Evolutionary conservation across 2,113 vertebrate genomes (phyloP), one percentile per base, ranked within the genome.

Genomic region (Ornithorhynchus anatinus): DNA sequence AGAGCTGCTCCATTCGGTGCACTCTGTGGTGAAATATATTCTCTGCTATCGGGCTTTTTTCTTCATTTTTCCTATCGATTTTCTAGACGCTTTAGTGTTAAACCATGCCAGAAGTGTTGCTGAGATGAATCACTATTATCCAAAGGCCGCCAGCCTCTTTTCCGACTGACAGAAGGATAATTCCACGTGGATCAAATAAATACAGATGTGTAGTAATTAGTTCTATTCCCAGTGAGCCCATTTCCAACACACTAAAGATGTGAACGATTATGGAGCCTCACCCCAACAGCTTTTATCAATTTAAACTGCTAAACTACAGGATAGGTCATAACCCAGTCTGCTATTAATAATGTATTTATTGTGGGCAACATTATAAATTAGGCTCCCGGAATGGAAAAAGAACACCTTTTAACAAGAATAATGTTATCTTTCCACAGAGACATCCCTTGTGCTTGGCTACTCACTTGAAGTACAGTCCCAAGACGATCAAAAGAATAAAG

Each of bases 161-260:
- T 94, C 94, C 94, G 92, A 93, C 93, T 96, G 95, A 98, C 96
- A 99, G 98, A 98, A 97, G 97, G 96, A 96, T 95, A 97, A 98
- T 98, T 98, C 96, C 95, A 82, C 86, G 79, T 91, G 96, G 97
- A 97, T 99, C 96, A 98, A 98, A 99, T 98, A 98, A 98, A 99
- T 99, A 98, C 98, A 99, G 97, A 99, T 99, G 97, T 97, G 96
- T 92, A 95, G 97, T 99, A 99, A 99, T 99, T 99, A 99, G 97
- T 98, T 96, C 93, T 95, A 96, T 97, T 98, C 97, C 97, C 98
- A 96, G 91, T 65, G 96, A 97, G 95, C 92, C 96, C 94, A 94
- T 98, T 96, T 92, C 95, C 93, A 90, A 74, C 92, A 92, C 95
- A 94, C 95, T 96, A 97, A 97, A 97, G 95, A 96, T 92, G 96